Evolutionary conservation across 1,140 invertebrate species (phyloP).

Genomic region (Philopotamus ludificatus): DNA sequence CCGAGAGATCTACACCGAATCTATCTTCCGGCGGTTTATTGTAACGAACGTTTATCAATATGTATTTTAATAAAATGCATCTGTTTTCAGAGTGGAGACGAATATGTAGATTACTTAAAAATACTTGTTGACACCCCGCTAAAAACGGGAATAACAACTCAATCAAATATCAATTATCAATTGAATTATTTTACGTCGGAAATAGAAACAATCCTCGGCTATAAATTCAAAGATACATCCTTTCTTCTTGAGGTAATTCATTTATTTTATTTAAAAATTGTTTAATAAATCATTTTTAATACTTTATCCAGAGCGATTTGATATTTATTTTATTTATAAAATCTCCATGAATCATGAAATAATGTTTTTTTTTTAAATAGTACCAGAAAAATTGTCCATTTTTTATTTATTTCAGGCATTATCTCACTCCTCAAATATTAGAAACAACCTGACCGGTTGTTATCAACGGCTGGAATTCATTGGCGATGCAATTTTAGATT

Average conservation of each 20-base stretch:
- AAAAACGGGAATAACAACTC: not conserved
- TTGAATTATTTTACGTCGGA: slow-evolving; percentile 50
- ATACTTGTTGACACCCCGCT: too few species aligned
- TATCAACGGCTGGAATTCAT: slow-evolving; percentile 95
- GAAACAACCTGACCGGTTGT: slow-evolving; percentile 82
- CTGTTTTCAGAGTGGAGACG: too few species aligned
- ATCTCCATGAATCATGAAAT: too few species aligned
- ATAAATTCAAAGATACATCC: slow-evolving; percentile 64
- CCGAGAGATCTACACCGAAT: too few species aligned
- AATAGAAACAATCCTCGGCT: slow-evolving; percentile 65
- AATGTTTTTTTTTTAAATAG: too few species aligned
- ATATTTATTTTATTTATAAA: too few species aligned
- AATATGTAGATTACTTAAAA: too few species aligned
- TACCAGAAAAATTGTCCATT: slow-evolving; percentile 15
- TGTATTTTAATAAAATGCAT: too few species aligned
- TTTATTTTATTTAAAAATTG: slow-evolving; percentile 14
- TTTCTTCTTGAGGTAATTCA: slow-evolving; percentile 56
- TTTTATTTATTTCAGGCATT: slow-evolving; percentile 75
- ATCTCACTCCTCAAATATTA: slow-evolving; percentile 88
- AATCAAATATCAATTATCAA: slow-evolving; percentile 49
- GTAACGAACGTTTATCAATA: too few species aligned
- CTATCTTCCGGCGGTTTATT: too few species aligned
- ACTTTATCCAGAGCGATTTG: too few species aligned
- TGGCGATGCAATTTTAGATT: slow-evolving; percentile 94
- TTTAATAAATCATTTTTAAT: slow-evolving; percentile 13